Base-by-base conservation (phyloP, 2,113 vertebrate genomes). In the Cottus gobio region DNA sequence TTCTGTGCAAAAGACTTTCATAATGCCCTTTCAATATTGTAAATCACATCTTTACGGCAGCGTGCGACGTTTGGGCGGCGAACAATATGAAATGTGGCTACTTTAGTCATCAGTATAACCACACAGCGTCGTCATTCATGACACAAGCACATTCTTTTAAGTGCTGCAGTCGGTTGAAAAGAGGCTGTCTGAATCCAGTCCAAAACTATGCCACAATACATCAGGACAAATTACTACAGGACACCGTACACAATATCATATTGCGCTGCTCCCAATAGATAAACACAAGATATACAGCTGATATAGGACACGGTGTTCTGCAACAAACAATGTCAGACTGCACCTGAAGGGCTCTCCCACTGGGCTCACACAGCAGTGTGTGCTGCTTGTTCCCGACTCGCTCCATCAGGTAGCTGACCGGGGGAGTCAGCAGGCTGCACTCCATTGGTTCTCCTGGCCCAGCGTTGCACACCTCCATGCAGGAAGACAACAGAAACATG, bases 291-390 rank as follows among this genome's bases (percentile, higher is more conserved):
- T 10, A 31, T 7, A 12, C 10, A 28, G 10, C 30, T 52, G 60
- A 64, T 73, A 54, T 18, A 24, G 42, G 26, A 63, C 46, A 76
- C 15, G 64, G n/a, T 50, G n/a, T 46, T 22, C 34, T 39, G n/a
- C 24, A 44, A 2, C 20, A 37, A 70, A 52, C 7, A 56, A 13
- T 73, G 20, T 44, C 12, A 62, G 18, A 57, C 26, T 56, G 67
- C 82, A 97, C 97, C 97, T 96, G 95, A 98, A 97, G 31, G 94
- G 89, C 65, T 96, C 95, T 57, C 97, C 97, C 39, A 96, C 94
- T 0, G 97, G 97, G 69, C 96, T 97, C 91, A 97, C 95, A 75
- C 97, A 96, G n/a, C 37, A 98, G 92, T 0, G 96, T 92, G 74
- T 97, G 96, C 69, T 97, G 93, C 85, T 97, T 96, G 94, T 94